Conservation (phyloP, 2,888 invertebrate genomes). For the Phyllotreta cruciferae region DNA sequence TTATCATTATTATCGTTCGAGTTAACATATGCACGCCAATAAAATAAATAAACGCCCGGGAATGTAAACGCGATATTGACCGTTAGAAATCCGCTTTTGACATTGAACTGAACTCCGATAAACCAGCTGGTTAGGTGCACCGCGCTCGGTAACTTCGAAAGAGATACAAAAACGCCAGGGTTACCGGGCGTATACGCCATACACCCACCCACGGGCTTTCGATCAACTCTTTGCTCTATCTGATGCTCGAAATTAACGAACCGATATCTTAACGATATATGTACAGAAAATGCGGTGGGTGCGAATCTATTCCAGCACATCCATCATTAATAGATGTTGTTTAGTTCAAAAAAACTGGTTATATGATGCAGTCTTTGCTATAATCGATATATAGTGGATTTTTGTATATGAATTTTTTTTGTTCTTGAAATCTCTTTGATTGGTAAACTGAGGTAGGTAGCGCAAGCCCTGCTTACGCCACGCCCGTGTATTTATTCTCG, state of each 20-base stretch:
- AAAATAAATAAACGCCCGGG: slow-evolving; percentile 14
- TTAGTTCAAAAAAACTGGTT: too few species aligned
- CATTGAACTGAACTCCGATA: slow-evolving; percentile 18
- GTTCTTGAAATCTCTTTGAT: background rate
- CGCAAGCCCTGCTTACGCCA: slow-evolving; percentile 10
- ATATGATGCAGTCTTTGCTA: background rate
- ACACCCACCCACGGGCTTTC: slow-evolving; percentile 10
- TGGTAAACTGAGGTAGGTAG: slow-evolving; percentile 2
- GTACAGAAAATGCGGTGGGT: background rate
- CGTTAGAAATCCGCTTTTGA: slow-evolving; percentile 24
- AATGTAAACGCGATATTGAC: slow-evolving; percentile 26
- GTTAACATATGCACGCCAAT: background rate
- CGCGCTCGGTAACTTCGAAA: background rate
- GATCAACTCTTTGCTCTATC: background rate
- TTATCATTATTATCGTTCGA: too few species aligned
- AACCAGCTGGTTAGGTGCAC: slow-evolving; percentile 23
- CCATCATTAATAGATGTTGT: too few species aligned
- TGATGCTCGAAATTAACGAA: slow-evolving; percentile 7
- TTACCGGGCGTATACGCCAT: slow-evolving; percentile 8
- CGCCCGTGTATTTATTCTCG: slow-evolving; percentile 7
- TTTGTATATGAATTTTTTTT: background rate
- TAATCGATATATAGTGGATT: background rate
- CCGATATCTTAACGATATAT: slow-evolving; percentile 3
- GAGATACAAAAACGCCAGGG: slow-evolving; percentile 3
- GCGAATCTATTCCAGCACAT: too few species aligned